Conservation (phyloP, 2,797 vertebrate species). For the Muscicapa striata region DNA sequence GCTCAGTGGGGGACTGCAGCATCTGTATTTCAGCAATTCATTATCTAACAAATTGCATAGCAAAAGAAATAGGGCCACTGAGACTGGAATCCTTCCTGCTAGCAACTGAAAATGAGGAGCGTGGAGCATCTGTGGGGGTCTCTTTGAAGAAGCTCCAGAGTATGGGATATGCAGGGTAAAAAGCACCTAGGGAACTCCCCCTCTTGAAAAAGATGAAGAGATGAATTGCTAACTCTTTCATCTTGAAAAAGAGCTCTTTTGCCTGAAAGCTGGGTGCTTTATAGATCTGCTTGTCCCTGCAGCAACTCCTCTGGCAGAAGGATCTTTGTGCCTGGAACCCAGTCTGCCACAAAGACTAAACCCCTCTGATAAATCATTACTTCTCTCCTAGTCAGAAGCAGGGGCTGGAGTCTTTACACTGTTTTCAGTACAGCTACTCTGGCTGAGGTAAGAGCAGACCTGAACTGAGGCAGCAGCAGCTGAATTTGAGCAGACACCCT, state of each 20-base stretch:
- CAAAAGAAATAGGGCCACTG: background rate
- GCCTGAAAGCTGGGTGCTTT: background rate
- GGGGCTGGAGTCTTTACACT: background rate
- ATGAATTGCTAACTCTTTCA: background rate
- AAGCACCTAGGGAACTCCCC: background rate
- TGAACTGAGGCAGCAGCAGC: background rate
- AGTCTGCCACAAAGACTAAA: background rate
- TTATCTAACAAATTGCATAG: background rate
- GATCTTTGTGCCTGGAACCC: background rate
- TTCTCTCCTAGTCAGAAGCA: background rate
- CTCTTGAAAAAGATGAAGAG: background rate
- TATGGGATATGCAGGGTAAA: background rate
- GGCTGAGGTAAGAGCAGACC: background rate
- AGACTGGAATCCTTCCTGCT: background rate
- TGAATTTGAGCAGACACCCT: background rate
- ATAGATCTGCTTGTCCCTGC: background rate
- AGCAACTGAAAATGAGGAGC: background rate
- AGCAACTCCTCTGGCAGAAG: background rate
- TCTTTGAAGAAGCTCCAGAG: slow-evolving; percentile 3
- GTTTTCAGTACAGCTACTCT: background rate
- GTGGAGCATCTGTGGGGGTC: background rate
- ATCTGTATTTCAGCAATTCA: background rate
- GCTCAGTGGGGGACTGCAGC: background rate
- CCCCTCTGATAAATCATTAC: background rate
- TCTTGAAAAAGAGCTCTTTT: background rate